Evolutionary conservation across 2,113 vertebrate species (phyloP).

Genomic region (Sceloporus undulatus): DNA sequence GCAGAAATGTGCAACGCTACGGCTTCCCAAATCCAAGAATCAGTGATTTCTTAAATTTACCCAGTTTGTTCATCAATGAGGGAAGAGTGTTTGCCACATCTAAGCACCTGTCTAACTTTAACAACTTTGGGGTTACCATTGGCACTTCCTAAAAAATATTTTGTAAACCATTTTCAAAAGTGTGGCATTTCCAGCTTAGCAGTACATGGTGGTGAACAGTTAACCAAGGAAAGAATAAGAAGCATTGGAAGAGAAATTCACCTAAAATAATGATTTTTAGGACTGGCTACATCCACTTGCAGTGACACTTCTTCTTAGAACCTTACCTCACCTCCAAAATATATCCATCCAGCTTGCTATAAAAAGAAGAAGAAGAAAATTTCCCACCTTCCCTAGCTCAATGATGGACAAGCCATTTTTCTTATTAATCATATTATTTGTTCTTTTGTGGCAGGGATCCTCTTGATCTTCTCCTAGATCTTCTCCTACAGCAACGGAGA

Average conservation of each 20-base stretch:
- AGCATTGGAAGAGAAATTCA: not conserved
- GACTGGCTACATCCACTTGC: not conserved
- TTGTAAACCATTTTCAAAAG: not conserved
- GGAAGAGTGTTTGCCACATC: not conserved
- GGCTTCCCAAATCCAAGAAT: not conserved
- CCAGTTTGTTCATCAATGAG: not conserved
- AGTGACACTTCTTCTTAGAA: not conserved
- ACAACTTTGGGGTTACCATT: not conserved
- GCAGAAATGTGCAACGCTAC: not conserved
- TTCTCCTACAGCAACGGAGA: not conserved
- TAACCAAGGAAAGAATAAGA: not conserved
- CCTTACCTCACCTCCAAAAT: too few species aligned
- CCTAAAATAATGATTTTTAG: not conserved
- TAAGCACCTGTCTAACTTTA: not conserved
- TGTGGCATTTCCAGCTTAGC: not conserved
- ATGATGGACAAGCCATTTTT: not conserved
- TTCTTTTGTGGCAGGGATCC: not conserved
- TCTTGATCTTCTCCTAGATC: not conserved
- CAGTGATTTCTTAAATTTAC: not conserved
- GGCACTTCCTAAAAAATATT: not conserved
- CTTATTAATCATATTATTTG: not conserved
- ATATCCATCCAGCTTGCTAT: too few species aligned
- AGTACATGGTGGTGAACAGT: not conserved
- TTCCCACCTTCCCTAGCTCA: not conserved
- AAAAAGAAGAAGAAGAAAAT: not conserved